phyloP scores from a whole-genome alignment of 2,113 vertebrate genomes.

The Speoplatyrhinus poulsoni region DNA sequence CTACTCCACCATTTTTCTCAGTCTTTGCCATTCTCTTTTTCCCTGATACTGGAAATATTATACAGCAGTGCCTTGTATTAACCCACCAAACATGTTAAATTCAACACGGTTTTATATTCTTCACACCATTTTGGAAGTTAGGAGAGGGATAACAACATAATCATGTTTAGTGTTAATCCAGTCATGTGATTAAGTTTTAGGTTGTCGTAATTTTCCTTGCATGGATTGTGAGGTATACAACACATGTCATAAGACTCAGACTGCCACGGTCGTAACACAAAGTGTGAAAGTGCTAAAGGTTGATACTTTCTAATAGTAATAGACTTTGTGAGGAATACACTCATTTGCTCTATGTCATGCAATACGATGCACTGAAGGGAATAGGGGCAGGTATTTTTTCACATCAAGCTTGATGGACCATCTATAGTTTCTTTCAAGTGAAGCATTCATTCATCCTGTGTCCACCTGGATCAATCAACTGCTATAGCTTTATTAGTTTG shows the following conservation, averaged over 20 bases:
- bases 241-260: conserved; percentile 48
- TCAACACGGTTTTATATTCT: neutral
- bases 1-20: conserved; percentile 40
- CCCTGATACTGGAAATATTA: conserved; percentile 1
- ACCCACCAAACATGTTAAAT: neutral
- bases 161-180: conserved; percentile 33
- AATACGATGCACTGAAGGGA: conserved; percentile 69
- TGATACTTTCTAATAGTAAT: conserved; percentile 43
- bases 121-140: neutral
- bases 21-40: conserved; percentile 28
- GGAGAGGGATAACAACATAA: too few species aligned
- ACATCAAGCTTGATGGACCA: conserved; percentile 67
- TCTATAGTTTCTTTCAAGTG: conserved; percentile 71
- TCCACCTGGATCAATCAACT: conserved; percentile 78
- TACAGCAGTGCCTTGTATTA: neutral
- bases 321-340: conserved; percentile 55
- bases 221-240: conserved; percentile 47
- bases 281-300: conserved; percentile 9
- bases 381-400: conserved; percentile 69
- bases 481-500: conserved; percentile 69
- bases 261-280: neutral
- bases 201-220: too few species aligned
- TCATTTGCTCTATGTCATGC: conserved; percentile 66
- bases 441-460: conserved; percentile 75
- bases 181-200: conserved; percentile 48